Evolutionary conservation across 2,797 vertebrate genomes (phyloP), one percentile per base, ranked within the genome.

Genomic region (Arctocebus calabarensis): DNA sequence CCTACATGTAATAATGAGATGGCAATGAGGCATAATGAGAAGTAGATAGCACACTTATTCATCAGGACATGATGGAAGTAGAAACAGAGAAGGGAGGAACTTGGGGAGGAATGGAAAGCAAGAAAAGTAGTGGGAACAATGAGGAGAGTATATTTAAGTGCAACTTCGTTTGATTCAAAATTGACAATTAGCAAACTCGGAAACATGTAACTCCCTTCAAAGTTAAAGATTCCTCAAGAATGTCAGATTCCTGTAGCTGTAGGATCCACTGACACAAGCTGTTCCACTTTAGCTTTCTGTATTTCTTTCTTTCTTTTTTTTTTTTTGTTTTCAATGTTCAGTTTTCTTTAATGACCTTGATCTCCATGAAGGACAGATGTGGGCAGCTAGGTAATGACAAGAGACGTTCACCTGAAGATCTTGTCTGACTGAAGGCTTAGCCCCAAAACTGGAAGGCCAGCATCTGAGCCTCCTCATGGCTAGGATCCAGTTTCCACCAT

Each of bases 401-500:
- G 84, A 78, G 75, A 11, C 6, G 82, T 48, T 98, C 97, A 99
- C 97, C 99, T 99, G 99, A 99, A 99, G 98, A 99, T 92, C 98
- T 99, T 99, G 98, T 99, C 99, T 99, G 99, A 98, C 99, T 99
- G 98, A 99, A 98, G 78, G 98, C 8, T 98, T 99, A 99, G 94
- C 99, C 99, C 74, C 99, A 98, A 7, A 99, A 99, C 98, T 99
- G 99, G 98, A 99, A 99, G 2, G 99, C 99, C 98, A 99, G 98
- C 55, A 98, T 99, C 98, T 99, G 99, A 98, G 99, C 99, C 97
- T 99, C 99, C 68, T 99, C 99, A 0, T 99, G 99, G 92, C 99
- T 94, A 3, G 98, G 97, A 88, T 99, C 98, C 98, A 99, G 97
- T 98, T 99, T 99, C 95, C 99, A 98, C 99, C 99, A 99, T 3